Evolutionary conservation across 1,140 invertebrate genomes (phyloP).

Genomic region (Trissolcus basalis): DNA sequence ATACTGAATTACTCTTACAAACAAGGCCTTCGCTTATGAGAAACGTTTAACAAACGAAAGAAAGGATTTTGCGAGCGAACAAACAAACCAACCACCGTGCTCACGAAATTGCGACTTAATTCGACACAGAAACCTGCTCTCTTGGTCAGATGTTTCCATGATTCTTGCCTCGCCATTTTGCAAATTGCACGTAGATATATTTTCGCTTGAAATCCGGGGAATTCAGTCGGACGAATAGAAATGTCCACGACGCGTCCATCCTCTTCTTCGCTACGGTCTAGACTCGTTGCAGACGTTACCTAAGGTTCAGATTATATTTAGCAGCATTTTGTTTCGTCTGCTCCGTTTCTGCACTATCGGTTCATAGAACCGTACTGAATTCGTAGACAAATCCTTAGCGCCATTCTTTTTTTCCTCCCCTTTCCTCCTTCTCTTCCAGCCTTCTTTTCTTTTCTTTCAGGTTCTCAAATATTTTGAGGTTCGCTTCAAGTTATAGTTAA

Average conservation of each 20-base stretch:
- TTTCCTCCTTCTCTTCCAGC: no score
- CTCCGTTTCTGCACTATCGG: constrained; percentile 41
- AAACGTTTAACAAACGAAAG: constrained; percentile 6
- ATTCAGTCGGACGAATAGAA: constrained; percentile 50
- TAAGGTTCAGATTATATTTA: constrained; percentile 70
- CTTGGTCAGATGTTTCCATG: constrained; percentile 8
- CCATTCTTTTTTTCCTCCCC: no score
- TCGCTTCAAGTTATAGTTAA: no score
- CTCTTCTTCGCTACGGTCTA: constrained; percentile 63
- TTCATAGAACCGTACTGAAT: constrained; percentile 40
- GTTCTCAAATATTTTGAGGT: no score
- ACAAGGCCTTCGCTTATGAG: constrained; percentile 6
- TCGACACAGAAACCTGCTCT: no score
- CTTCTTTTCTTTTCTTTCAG: no score
- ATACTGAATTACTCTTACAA: constrained; percentile 33
- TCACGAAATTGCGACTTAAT: no score
- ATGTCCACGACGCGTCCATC: constrained; percentile 41
- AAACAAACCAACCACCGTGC: no score
- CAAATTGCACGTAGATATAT: no score
- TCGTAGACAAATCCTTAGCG: neutral
- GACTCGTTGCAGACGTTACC: constrained; percentile 70
- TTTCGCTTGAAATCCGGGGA: constrained; percentile 40
- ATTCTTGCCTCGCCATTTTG: constrained; percentile 17
- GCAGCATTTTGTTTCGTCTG: constrained; percentile 71
- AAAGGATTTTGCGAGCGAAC: no score